Evolutionary conservation across 1,140 invertebrate genomes (phyloP).

Genomic region (Drosophila albomicans): DNA sequence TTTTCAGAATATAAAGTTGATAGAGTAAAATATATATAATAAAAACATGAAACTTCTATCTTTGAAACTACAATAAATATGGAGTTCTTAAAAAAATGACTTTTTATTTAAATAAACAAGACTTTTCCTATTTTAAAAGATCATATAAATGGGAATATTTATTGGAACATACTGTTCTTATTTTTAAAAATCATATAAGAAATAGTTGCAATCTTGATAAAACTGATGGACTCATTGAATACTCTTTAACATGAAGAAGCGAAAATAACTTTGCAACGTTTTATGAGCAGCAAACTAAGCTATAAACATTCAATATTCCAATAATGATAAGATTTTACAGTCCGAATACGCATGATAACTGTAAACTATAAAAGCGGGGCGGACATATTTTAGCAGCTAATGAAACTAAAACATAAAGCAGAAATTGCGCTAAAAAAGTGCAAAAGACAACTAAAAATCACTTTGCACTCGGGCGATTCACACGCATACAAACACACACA

Average conservation of each 20-base stretch:
- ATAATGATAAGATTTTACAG: conserved; percentile 6
- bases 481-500: conserved; percentile 24
- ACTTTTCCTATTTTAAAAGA: no score
- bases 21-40: not conserved
- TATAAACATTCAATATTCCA: conserved; percentile 11
- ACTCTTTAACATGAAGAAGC: no score
- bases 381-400: conserved; percentile 9
- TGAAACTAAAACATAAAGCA: conserved; percentile 1
- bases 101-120: no score
- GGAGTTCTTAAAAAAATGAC: no score
- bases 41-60: not conserved
- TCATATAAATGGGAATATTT: no score
- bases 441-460: conserved; percentile 69
- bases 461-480: conserved; percentile 70
- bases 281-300: not conserved
- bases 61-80: no score
- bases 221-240: no score
- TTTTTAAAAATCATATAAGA: no score
- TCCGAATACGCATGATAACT: conserved; percentile 4
- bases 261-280: not conserved
- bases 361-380: conserved; percentile 11
- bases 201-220: no score
- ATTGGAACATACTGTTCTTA: no score
- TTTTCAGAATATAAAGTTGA: not conserved
- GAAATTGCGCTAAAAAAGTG: conserved; percentile 41